These are phyloP conservation scores for Columba livia DNA, from an alignment of 2,113 vertebrate genomes.

Conservation along the genomic window DNA sequence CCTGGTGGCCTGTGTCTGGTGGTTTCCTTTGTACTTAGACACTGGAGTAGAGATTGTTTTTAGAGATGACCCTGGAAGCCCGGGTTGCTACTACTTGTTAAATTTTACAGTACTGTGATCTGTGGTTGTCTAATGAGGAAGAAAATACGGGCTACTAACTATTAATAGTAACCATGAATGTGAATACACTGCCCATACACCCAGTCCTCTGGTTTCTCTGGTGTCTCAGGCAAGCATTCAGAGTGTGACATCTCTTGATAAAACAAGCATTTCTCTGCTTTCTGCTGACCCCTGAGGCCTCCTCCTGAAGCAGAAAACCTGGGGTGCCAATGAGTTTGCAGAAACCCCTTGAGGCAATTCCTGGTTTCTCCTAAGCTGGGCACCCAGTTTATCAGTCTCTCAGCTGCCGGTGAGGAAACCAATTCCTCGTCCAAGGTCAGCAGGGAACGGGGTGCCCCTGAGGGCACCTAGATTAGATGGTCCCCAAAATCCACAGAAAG, in stretches of 20 bases:
- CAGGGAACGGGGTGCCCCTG: background rate
- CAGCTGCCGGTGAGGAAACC: accelerated
- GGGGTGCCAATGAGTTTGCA: background rate
- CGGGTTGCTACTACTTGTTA: background rate
- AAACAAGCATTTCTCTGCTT: background rate
- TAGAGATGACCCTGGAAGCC: background rate
- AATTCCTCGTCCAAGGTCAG: background rate
- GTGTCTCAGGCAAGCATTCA: background rate
- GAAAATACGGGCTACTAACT: background rate
- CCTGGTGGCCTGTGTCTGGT: background rate
- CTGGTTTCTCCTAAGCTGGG: background rate
- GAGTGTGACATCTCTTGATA: accelerated
- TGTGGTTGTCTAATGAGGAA: background rate
- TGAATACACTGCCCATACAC: background rate
- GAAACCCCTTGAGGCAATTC: background rate
- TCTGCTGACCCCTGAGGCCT: background rate
- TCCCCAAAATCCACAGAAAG: background rate
- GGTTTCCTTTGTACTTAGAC: background rate
- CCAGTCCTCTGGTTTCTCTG: background rate
- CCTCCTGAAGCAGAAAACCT: background rate
- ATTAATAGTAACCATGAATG: background rate
- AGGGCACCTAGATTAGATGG: background rate
- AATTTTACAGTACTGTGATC: background rate
- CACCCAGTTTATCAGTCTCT: background rate
- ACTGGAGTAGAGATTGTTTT: accelerated